Evolutionary conservation across 2,797 vertebrate species (phyloP), one percentile per base, ranked within the genome.

Genomic region (Dryobates pubescens): DNA sequence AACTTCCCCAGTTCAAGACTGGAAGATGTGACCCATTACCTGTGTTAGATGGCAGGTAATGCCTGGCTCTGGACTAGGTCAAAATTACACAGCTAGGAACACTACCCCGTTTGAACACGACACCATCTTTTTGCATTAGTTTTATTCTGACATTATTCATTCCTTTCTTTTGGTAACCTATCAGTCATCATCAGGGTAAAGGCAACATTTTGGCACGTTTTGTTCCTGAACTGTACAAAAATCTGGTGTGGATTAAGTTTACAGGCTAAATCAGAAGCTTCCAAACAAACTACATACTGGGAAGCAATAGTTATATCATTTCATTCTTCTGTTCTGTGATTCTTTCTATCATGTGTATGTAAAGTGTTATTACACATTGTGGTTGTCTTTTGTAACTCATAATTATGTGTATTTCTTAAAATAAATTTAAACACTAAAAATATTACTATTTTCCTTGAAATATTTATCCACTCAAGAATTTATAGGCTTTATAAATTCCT

Each of bases 361-460:
- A 95, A 61, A 90, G 92, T 94, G 94, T 94, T 89, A 88, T 75
- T 94, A 92, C 2, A 59, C 93, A 92, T 70, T 93, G 93, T 96
- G 91, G 89, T 88, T 94, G 93, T 94, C 85, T 95, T 96, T 92
- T 96, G 94, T 92, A 97, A 93, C 89, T 95, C 94, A 93, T 93
- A 96, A 95, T 78, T 95, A 94, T 94, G 93, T 95, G 86, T 86
- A 90, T 90, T 94, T 95, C 90, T 95, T 95, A 95, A 19, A 96
- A 96, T 96, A 96, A 96, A 97, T 91, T 93, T 81, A 92, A 95
- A 95, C 84, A 72, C 69, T 94, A 77, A 94, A 96, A 72, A 87
- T 63, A 91, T 1, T 56, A 27, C 53, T 13, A 38, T 87, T 96
- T 90, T 92, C 47, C 72, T 95, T 91, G 93, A 95, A 92, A 92